Conservation (phyloP, 2,888 invertebrate species). For the Lasioglossum pauxillum region DNA sequence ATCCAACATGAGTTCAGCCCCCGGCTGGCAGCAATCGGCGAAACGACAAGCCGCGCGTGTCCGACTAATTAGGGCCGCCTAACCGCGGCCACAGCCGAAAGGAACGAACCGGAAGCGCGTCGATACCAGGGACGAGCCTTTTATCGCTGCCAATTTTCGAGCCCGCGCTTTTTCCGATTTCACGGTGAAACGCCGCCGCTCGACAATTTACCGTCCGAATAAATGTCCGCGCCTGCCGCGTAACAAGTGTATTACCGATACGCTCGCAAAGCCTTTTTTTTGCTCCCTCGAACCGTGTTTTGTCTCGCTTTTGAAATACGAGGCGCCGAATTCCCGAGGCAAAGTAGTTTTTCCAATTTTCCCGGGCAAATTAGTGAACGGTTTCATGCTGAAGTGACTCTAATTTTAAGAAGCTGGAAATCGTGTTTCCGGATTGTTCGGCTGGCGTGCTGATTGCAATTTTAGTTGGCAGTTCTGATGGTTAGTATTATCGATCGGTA, state of each 20-base stretch:
- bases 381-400: background rate
- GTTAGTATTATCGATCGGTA: background rate
- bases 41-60: slow-evolving; percentile 57
- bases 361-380: background rate
- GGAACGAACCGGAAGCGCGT: slow-evolving; percentile 36
- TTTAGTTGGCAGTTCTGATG: background rate
- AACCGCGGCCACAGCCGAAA: slow-evolving; percentile 26
- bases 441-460: background rate
- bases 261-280: background rate
- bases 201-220: slow-evolving; percentile 44
- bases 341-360: background rate
- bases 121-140: slow-evolving; percentile 31
- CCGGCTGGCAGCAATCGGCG: slow-evolving; percentile 46
- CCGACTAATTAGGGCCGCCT: slow-evolving; percentile 60
- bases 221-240: slow-evolving; percentile 41
- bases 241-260: slow-evolving; percentile 55
- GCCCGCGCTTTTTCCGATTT: slow-evolving; percentile 42
- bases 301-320: background rate
- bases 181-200: slow-evolving; percentile 37
- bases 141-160: slow-evolving; percentile 58
- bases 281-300: background rate
- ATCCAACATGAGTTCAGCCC: slow-evolving; percentile 27
- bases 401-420: background rate
- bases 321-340: background rate
- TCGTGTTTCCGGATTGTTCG: background rate